Percentiles rank a stretch among this genome's conserved stretches.
Evolutionary conservation across 2,888 invertebrate species (phyloP).

Genomic region (Ceratothoa steindachneri): DNA sequence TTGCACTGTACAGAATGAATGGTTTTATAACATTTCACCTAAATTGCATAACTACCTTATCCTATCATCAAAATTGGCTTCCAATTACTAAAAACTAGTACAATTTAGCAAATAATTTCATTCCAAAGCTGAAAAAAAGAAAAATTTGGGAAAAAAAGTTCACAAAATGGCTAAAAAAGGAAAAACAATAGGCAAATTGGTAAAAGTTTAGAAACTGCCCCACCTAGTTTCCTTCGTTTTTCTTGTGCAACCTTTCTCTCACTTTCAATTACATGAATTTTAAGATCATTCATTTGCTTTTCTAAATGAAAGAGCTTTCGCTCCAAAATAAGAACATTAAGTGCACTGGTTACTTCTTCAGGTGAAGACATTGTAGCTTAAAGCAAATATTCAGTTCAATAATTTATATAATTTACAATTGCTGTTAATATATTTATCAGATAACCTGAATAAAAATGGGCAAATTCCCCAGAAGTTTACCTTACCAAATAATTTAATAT

Average conservation of each 20-base stretch:
- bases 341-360: conserved; percentile 11
- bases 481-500: no score
- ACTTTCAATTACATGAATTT: conserved; percentile 30
- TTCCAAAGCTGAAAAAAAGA: not conserved
- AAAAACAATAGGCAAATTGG: not conserved
- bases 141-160: not conserved
- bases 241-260: conserved; percentile 37
- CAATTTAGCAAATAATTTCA: no score
- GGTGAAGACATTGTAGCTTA: not conserved
- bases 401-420: no score
- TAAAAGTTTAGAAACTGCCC: not conserved
- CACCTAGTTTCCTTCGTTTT: conserved; percentile 42
- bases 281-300: conserved; percentile 37
- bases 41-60: no score
- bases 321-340: conserved; percentile 33
- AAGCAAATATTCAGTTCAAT: no score
- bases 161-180: not conserved
- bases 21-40: no score
- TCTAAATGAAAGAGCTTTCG: conserved; percentile 37
- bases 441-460: no score
- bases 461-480: no score
- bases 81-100: no score
- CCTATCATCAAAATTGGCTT: no score
- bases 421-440: no score
- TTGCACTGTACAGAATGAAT: no score